A percentile compares a stretch with the other conserved stretches of the same genome.
These are phyloP conservation scores for Amiota mariae DNA, from an alignment of 2,888 invertebrate genomes.

Conservation along the genomic window DNA sequence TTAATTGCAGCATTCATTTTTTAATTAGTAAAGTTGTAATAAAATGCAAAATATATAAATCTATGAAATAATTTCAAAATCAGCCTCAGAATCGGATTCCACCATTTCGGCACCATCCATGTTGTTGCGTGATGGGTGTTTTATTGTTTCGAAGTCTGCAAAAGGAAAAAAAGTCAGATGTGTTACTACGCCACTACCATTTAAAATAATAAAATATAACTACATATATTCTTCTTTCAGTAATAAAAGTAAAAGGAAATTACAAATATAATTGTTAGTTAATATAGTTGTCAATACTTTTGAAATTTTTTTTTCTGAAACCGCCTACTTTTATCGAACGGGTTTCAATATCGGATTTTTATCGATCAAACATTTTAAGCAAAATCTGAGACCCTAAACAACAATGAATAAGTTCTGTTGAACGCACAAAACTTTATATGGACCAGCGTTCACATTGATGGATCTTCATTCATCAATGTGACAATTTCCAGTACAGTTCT, in stretches of 20 bases:
- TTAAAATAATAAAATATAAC: too few relatives aligned
- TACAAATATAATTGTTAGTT: background rate
- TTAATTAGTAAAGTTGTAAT: background rate
- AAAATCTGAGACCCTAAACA: too few relatives aligned
- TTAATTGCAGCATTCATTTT: background rate
- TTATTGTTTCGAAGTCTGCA: conserved; percentile 57
- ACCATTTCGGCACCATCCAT: conserved; percentile 74
- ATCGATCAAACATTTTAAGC: too few relatives aligned
- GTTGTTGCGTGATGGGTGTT: conserved; percentile 31
- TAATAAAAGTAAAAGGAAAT: background rate
- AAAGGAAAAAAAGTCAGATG: background rate
- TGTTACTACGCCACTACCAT: too few relatives aligned
- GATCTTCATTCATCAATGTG: too few relatives aligned
- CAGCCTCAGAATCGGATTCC: conserved; percentile 83
- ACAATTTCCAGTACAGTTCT: too few relatives aligned
- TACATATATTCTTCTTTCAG: background rate
- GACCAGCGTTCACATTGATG: too few relatives aligned
- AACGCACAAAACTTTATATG: too few relatives aligned
- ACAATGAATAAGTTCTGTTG: too few relatives aligned
- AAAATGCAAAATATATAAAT: conserved; percentile 21
- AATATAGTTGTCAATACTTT: background rate
- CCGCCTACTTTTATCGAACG: too few relatives aligned
- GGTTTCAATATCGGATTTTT: too few relatives aligned
- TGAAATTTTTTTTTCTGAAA: too few relatives aligned
- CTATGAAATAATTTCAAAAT: conserved; percentile 87